A percentile compares a stretch with the other conserved stretches of the same genome.
Conservation (phyloP, 2,888 invertebrate species). For the Gasteruption jaculator region DNA sequence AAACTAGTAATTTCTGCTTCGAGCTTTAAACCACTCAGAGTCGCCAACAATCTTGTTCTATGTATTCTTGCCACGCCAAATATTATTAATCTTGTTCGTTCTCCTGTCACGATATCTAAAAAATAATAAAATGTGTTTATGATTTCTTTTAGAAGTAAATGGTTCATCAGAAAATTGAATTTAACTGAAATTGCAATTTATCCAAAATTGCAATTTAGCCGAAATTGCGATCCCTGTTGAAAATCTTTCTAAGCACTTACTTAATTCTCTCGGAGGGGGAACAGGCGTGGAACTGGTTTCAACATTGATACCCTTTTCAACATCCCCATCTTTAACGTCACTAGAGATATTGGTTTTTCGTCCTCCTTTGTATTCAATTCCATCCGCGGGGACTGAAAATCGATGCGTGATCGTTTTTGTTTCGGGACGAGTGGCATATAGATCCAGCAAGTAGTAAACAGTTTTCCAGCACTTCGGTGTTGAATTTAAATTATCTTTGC, state of each 20-base stretch:
- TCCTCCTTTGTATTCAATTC: constrained; percentile 64
- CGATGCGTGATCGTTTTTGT: constrained; percentile 85
- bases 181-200: not conserved
- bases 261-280: constrained; percentile 48
- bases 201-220: not conserved
- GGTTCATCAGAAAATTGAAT: not conserved
- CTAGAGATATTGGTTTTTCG: constrained; percentile 58
- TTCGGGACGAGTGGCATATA: constrained; percentile 93
- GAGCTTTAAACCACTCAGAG: constrained; percentile 87
- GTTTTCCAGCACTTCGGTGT: constrained; percentile 92
- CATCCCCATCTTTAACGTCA: constrained; percentile 59
- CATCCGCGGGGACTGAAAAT: constrained; percentile 69
- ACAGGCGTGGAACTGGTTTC: constrained; percentile 50
- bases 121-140: constrained; percentile 5
- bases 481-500: constrained; percentile 46
- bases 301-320: constrained; percentile 54
- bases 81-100: constrained; percentile 73
- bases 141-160: not conserved
- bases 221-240: too few species aligned
- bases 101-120: constrained; percentile 55
- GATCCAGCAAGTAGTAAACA: constrained; percentile 83
- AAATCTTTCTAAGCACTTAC: constrained; percentile 32
- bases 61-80: constrained; percentile 87
- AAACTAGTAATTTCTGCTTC: constrained; percentile 91
- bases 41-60: constrained; percentile 79